Conservation (phyloP, 2,113 vertebrate species). For the Tympanuchus pallidicinctus region DNA sequence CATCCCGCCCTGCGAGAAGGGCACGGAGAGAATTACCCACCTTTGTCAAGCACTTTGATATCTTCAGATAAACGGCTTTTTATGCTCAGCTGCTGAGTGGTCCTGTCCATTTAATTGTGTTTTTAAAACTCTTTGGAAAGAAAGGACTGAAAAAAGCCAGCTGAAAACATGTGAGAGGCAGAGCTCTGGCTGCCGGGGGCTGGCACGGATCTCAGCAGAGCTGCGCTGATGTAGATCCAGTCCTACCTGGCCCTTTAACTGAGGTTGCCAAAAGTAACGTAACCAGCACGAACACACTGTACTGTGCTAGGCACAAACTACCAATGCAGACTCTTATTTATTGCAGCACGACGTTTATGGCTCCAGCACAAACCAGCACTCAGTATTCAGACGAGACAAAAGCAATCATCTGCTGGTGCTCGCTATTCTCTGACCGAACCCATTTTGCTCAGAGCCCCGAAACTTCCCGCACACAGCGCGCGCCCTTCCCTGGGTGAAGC, state of each 20-base stretch:
- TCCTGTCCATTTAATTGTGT: constrained; percentile 33
- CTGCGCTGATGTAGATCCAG: not conserved
- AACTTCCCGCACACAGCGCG: accelerated
- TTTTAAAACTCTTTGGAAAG: constrained; percentile 28
- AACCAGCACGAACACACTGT: not conserved
- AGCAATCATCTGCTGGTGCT: not conserved
- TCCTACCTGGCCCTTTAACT: not conserved
- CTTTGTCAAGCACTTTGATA: constrained; percentile 51
- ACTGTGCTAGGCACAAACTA: not conserved
- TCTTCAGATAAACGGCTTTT: constrained; percentile 52
- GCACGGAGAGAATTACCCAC: constrained; percentile 51
- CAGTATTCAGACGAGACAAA: not conserved
- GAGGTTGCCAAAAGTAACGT: not conserved
- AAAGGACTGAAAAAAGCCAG: not conserved
- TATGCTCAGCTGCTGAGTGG: not conserved
- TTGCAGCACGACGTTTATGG: not conserved
- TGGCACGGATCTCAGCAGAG: not conserved
- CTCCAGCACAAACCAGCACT: not conserved
- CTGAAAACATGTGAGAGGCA: not conserved
- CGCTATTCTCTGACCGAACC: not conserved
- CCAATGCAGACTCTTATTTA: not conserved
- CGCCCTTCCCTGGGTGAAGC: not conserved
- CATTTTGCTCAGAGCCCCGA: not conserved
- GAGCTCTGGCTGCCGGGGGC: not conserved
- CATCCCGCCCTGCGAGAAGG: constrained; percentile 42